Conservation (phyloP, 2,797 vertebrate genomes). For the Hephaestus fuliginosus region DNA sequence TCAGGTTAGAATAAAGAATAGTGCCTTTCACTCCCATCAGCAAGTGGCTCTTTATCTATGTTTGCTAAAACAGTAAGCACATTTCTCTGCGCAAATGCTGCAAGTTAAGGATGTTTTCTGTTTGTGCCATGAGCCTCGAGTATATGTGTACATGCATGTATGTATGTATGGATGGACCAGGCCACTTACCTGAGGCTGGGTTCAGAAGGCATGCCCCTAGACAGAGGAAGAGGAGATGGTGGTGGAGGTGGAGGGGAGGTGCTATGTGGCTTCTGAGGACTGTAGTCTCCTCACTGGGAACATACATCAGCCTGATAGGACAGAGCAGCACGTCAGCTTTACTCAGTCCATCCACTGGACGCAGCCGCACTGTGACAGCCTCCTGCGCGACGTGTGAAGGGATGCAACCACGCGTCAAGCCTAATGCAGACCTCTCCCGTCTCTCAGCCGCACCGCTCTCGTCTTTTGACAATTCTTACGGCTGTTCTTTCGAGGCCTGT, state of each 20-base stretch:
- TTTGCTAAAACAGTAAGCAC: background rate
- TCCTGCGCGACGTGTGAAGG: constrained; percentile 61
- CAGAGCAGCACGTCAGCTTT: constrained; percentile 74
- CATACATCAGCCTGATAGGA: constrained; percentile 81
- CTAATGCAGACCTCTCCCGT: constrained; percentile 51
- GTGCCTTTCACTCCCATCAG: background rate
- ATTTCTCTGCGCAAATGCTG: background rate
- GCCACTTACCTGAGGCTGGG: constrained; percentile 90
- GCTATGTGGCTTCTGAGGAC: constrained; percentile 70
- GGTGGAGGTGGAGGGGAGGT: constrained; percentile 56
- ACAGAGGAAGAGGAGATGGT: constrained; percentile 56
- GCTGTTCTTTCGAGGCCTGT: constrained; percentile 35
- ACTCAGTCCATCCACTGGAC: constrained; percentile 63
- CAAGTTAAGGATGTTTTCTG: background rate
- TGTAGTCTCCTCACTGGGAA: constrained; percentile 74
- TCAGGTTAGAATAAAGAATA: constrained; percentile 18
- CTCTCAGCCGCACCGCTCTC: constrained; percentile 1
- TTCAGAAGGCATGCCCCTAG: constrained; percentile 93
- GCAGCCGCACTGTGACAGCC: constrained; percentile 59
- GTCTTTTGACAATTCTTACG: constrained; percentile 44
- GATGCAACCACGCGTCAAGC: constrained; percentile 50
- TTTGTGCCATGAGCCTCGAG: background rate
- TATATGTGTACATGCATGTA: background rate
- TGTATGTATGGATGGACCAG: constrained; percentile 12
- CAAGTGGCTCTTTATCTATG: background rate